Evolutionary conservation across 2,797 vertebrate species (phyloP).

Genomic region (Melanotaenia nigrans): DNA sequence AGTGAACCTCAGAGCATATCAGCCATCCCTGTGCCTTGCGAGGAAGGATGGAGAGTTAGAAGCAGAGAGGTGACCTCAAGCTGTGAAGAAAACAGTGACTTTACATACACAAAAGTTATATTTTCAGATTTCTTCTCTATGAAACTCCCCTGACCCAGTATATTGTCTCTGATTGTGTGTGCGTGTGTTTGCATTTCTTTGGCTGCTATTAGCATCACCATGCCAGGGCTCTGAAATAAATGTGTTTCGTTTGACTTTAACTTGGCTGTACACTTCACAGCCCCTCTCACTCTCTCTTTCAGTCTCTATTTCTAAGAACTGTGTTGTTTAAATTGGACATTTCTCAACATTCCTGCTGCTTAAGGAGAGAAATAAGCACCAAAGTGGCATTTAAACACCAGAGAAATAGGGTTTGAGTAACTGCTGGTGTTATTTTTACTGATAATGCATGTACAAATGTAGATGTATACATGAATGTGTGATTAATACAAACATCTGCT

Average conservation of each 20-base stretch:
- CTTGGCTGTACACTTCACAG: constrained; percentile 61
- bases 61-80: constrained; percentile 61
- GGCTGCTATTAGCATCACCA: constrained; percentile 43
- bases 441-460: neutral
- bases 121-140: constrained; percentile 11
- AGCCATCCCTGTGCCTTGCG: constrained; percentile 55
- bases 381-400: constrained; percentile 58
- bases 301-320: constrained; percentile 57
- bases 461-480: constrained; percentile 22
- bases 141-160: constrained; percentile 1
- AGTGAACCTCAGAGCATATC: constrained; percentile 74
- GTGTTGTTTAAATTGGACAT: constrained; percentile 66
- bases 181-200: constrained; percentile 39
- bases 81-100: constrained; percentile 45
- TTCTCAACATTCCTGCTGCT: constrained; percentile 65
- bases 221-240: constrained; percentile 63
- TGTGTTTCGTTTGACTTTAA: constrained; percentile 68
- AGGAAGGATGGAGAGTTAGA: constrained; percentile 30
- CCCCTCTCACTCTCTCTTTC: constrained; percentile 30
- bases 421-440: constrained; percentile 22
- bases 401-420: constrained; percentile 35
- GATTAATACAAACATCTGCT: constrained; percentile 1
- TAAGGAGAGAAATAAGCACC: constrained; percentile 44
- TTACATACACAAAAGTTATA: constrained; percentile 29
- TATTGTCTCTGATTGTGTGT: neutral